Evolutionary conservation across 1,140 invertebrate species (phyloP).

Genomic region (Mycetomoellerius zeteki): DNA sequence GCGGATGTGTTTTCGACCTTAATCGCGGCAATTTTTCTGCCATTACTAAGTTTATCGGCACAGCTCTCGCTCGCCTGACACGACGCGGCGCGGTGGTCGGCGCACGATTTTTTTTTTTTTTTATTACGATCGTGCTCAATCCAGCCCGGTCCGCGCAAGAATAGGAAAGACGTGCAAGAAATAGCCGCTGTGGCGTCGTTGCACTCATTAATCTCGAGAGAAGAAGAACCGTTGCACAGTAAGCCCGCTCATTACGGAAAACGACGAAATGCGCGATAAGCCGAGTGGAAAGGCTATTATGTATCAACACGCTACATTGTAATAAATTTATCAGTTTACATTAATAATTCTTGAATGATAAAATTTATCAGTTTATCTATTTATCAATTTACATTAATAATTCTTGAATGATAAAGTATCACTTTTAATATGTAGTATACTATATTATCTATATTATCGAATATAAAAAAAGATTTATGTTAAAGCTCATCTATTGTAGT

Average conservation of each 20-base stretch:
- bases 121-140: conserved; percentile 66
- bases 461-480: background rate
- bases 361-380: background rate
- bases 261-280: conserved; percentile 44
- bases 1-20: conserved; percentile 85
- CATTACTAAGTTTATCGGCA: conserved; percentile 83
- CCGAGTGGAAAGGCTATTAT: conserved; percentile 19
- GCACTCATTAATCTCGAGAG: conserved; percentile 50
- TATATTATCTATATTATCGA: conserved; percentile 2
- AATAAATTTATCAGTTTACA: conserved; percentile 21
- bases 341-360: background rate
- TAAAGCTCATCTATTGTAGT: background rate
- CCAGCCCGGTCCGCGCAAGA: conserved; percentile 10
- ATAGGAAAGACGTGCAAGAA: conserved; percentile 63
- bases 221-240: conserved; percentile 44
- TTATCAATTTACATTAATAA: background rate
- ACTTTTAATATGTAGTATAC: background rate
- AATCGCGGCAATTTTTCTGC: conserved; percentile 86
- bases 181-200: conserved; percentile 49
- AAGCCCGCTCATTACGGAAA: conserved; percentile 8
- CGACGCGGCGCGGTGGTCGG: conserved; percentile 43
- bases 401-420: background rate
- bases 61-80: conserved; percentile 66
- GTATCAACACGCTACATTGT: conserved; percentile 1
- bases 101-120: conserved; percentile 61